phyloP scores from a whole-genome alignment of 2,113 vertebrate species.

The Prochilodus magdalenae region DNA sequence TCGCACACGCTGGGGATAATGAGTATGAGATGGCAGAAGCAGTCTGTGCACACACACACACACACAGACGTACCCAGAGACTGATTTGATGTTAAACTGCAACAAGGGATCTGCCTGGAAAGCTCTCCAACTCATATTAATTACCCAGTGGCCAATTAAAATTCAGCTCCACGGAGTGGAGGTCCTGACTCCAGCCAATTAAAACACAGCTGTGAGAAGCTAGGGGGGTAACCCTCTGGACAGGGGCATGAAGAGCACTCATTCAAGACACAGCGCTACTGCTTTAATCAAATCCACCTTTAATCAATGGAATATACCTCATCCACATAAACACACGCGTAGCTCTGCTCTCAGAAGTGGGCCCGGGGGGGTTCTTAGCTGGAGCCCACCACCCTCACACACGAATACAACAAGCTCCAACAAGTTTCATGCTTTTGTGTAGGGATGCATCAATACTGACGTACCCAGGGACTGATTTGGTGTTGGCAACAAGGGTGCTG shows the following conservation, averaged over 20 bases:
- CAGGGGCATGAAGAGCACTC: not conserved
- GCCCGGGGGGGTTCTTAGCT: too few species aligned
- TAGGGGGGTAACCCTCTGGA: not conserved
- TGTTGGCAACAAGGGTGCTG: too few species aligned
- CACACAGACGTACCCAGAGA: not conserved
- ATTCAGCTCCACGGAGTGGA: slow-evolving; percentile 3
- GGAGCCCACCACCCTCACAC: not conserved
- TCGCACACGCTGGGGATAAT: too few species aligned
- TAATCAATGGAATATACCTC: not conserved
- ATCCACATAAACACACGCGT: not conserved
- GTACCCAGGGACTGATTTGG: too few species aligned
- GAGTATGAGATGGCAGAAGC: too few species aligned
- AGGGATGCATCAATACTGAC: too few species aligned
- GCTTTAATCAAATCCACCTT: too few species aligned
- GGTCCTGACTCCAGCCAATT: slow-evolving; percentile 29
- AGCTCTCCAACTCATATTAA: slow-evolving; percentile 8
- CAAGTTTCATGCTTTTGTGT: too few species aligned
- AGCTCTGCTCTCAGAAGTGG: too few species aligned
- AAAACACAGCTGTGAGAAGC: slow-evolving; percentile 16
- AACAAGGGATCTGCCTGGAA: not conserved
- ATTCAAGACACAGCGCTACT: too few species aligned
- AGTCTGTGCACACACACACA: not conserved
- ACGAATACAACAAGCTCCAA: too few species aligned
- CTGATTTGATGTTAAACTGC: slow-evolving; percentile 14
- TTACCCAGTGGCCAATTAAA: slow-evolving; percentile 33